A percentile compares a stretch with the other conserved stretches of the same genome.
Conservation (phyloP, 2,888 invertebrate genomes). For the Ormyrus rosae region DNA sequence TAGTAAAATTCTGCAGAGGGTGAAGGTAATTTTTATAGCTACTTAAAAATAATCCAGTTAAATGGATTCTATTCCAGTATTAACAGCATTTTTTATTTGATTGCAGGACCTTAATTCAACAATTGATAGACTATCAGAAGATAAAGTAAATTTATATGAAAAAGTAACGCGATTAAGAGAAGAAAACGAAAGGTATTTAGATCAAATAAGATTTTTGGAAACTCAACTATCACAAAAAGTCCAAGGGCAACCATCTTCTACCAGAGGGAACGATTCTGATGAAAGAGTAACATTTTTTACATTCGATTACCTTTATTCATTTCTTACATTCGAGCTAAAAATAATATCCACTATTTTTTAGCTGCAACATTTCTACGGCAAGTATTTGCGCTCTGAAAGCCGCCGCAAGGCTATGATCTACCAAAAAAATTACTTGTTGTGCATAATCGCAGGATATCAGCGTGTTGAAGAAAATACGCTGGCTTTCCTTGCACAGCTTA, state of each 20-base stretch:
- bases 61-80: too few relatives aligned
- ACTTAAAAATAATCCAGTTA: too few relatives aligned
- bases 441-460: slow-evolving; percentile 81
- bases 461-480: slow-evolving; percentile 76
- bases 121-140: slow-evolving; percentile 62
- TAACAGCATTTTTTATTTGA: slow-evolving; percentile 19
- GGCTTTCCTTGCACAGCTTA: slow-evolving; percentile 72
- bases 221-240: slow-evolving; percentile 58
- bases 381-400: slow-evolving; percentile 88
- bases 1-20: slow-evolving; percentile 69
- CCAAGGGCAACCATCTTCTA: slow-evolving; percentile 18
- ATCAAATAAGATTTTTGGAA: slow-evolving; percentile 64
- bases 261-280: slow-evolving; percentile 66
- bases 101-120: slow-evolving; percentile 63
- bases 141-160: slow-evolving; percentile 66
- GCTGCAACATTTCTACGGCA: slow-evolving; percentile 80
- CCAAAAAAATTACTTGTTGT: slow-evolving; percentile 92
- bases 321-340: neutral
- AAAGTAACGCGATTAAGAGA: slow-evolving; percentile 64
- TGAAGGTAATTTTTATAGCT: slow-evolving; percentile 66
- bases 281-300: slow-evolving; percentile 63
- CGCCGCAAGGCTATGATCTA: slow-evolving; percentile 91
- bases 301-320: neutral
- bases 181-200: slow-evolving; percentile 65
- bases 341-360: slow-evolving; percentile 61